Evolutionary conservation across 2,797 vertebrate genomes (phyloP).

Genomic region (Babyrousa celebensis): DNA sequence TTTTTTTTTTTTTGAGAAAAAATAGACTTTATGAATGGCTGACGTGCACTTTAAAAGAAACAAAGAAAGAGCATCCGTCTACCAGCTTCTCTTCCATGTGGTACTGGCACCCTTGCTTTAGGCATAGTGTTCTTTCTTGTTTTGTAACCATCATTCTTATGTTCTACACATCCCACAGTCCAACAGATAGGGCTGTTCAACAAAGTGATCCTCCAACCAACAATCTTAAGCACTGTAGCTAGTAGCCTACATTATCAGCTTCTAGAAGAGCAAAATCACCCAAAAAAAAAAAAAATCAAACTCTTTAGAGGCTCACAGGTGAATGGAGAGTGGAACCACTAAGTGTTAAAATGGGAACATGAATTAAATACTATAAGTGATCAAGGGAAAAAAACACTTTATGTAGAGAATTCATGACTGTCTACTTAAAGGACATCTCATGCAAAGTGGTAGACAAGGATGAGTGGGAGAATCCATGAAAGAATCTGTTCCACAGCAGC

Average conservation of each 20-base stretch:
- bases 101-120: neutral
- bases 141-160: neutral
- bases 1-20: neutral
- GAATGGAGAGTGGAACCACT: neutral
- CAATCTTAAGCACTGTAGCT: neutral
- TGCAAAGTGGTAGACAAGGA: conserved; percentile 33
- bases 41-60: neutral
- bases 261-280: neutral
- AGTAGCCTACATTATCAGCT: neutral
- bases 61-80: neutral
- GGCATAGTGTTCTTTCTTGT: neutral
- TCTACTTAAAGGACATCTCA: neutral
- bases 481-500: neutral
- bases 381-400: conserved; percentile 13
- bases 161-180: neutral
- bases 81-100: neutral
- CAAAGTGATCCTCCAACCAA: neutral
- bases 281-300: conserved; percentile 40
- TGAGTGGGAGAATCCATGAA: neutral
- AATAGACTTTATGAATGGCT: neutral
- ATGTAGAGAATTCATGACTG: neutral
- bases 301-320: neutral
- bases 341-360: neutral
- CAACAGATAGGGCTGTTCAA: neutral
- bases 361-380: neutral